These are phyloP conservation scores for Gallinago media DNA, from an alignment of 2,113 vertebrate genomes.

Conservation along the genomic window DNA sequence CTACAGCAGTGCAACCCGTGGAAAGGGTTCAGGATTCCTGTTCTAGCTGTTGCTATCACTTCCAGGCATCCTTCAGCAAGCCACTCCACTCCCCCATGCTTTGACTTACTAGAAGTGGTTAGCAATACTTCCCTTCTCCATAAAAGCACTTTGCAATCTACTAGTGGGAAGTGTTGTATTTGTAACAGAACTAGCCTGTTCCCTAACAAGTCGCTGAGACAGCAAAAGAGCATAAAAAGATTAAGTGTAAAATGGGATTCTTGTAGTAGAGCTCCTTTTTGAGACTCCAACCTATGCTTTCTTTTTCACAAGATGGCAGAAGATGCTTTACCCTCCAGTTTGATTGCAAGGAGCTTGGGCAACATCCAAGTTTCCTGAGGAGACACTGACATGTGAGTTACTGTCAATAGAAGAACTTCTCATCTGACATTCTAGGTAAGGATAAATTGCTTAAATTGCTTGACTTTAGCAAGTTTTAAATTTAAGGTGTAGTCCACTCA, in stretches of 20 bases:
- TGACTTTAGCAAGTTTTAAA: neutral
- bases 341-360: neutral
- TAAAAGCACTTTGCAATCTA: neutral
- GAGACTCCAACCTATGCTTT: neutral
- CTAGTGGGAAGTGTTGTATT: neutral
- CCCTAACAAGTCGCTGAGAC: neutral
- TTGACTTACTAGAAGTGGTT: neutral
- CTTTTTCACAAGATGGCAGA: neutral
- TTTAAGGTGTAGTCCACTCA: neutral
- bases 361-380: neutral
- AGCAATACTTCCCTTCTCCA: neutral
- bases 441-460: neutral
- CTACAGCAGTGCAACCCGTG: accelerated
- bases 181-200: neutral
- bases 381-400: neutral
- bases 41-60: neutral
- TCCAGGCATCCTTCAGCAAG: neutral
- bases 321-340: neutral
- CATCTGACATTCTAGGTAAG: neutral
- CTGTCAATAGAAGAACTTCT: neutral
- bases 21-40: neutral
- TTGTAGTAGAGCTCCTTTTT: neutral
- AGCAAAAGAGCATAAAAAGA: neutral
- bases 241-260: neutral
- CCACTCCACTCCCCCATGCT: neutral